Evolutionary conservation across 2,113 vertebrate genomes (phyloP).

Genomic region (Campylomormyrus numenius): DNA sequence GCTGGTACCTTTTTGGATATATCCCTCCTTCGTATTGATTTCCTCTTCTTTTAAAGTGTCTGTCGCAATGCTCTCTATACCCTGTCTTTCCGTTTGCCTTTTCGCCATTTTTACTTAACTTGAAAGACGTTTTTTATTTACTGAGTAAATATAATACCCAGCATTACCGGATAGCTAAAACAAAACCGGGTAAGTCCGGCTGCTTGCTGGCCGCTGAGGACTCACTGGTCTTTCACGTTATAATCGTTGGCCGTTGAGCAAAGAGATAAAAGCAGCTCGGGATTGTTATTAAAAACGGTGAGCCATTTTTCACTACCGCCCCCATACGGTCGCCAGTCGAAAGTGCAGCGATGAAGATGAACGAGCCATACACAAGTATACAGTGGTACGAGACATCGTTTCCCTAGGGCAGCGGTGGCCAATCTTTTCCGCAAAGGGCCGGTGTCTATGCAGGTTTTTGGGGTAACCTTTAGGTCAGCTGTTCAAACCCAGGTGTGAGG

Average conservation of each 20-base stretch:
- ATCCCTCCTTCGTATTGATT: constrained; percentile 32
- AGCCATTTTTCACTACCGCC: background rate
- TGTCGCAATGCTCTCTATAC: constrained; percentile 31
- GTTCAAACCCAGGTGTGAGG: too few species aligned
- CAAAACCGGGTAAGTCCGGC: background rate
- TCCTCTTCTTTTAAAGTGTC: constrained; percentile 34
- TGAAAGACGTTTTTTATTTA: background rate
- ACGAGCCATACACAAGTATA: background rate
- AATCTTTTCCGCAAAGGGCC: too few species aligned
- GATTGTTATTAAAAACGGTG: background rate
- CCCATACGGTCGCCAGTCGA: background rate
- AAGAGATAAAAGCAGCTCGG: background rate
- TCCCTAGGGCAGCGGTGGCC: too few species aligned
- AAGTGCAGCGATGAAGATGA: background rate
- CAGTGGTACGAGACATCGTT: too few species aligned
- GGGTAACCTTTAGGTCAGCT: too few species aligned
- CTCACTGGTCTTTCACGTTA: background rate
- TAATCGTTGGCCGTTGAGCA: background rate
- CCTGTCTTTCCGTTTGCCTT: constrained; percentile 52
- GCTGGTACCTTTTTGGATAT: constrained; percentile 45
- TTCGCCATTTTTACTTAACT: constrained; percentile 48
- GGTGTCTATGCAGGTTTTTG: too few species aligned
- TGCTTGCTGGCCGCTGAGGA: background rate
- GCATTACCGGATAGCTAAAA: background rate
- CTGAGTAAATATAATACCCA: background rate